Conservation (phyloP, 2,113 vertebrate genomes). For the Poicephalus gulielmi region DNA sequence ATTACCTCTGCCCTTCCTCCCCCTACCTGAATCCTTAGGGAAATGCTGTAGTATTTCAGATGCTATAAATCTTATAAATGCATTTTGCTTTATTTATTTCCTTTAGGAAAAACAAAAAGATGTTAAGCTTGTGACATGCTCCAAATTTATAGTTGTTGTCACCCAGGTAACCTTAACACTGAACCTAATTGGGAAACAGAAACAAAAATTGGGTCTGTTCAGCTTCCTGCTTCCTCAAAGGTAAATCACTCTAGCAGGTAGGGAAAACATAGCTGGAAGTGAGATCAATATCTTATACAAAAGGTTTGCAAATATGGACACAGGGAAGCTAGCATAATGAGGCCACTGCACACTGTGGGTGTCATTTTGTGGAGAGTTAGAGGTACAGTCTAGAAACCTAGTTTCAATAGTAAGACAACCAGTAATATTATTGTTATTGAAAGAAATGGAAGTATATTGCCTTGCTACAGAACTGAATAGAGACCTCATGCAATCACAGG, state of each 20-base stretch:
- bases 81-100: neutral
- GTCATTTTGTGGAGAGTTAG: accelerated
- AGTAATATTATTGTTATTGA: neutral
- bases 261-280: neutral
- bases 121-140: neutral
- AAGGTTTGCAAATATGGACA: neutral
- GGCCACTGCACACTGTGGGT: too few species aligned
- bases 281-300: neutral
- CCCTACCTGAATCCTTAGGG: neutral
- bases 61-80: neutral
- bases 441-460: neutral
- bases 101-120: neutral
- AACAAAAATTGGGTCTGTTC: neutral
- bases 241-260: neutral
- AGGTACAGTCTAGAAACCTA: neutral
- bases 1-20: neutral
- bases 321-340: neutral
- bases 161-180: neutral
- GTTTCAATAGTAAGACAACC: neutral
- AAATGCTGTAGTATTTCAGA: neutral
- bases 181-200: neutral
- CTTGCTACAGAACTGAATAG: neutral
- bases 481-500: neutral
- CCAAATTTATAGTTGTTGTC: neutral
- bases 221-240: neutral